Conservation (phyloP, 2,113 vertebrate genomes). For the Acrocephalus arundinaceus region DNA sequence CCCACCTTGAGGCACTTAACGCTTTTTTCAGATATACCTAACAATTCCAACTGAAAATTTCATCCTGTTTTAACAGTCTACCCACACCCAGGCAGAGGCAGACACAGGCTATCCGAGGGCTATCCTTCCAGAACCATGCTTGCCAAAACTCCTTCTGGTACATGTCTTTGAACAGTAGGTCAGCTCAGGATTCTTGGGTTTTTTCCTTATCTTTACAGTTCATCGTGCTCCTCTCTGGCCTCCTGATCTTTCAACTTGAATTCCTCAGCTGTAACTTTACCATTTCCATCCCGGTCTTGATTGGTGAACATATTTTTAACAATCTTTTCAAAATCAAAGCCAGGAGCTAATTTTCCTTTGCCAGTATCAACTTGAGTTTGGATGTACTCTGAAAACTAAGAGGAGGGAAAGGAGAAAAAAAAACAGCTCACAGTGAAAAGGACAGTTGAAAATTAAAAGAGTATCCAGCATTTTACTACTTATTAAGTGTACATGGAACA, state of each 20-base stretch:
- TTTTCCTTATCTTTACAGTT: conserved; percentile 77
- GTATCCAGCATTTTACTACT: not conserved
- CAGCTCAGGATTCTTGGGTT: not conserved
- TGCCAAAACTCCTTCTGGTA: not conserved
- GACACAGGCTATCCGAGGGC: not conserved
- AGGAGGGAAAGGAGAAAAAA: not conserved
- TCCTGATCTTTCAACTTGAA: conserved; percentile 97
- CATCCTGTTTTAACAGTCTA: not conserved
- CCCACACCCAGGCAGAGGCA: not conserved
- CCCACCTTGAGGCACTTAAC: not conserved
- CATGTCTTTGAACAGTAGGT: not conserved
- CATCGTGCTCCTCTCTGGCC: conserved; percentile 80
- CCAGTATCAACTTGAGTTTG: conserved; percentile 86
- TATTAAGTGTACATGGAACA: rapidly evolving
- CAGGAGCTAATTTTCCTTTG: conserved; percentile 92
- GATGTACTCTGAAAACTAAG: conserved; percentile 93
- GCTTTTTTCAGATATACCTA: not conserved
- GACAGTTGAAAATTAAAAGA: not conserved
- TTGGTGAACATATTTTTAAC: conserved; percentile 97
- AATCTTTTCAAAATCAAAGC: conserved; percentile 88
- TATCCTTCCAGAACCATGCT: not conserved
- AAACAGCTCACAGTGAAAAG: not conserved
- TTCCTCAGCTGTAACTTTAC: conserved; percentile 89
- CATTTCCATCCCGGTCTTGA: conserved; percentile 93
- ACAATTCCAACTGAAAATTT: not conserved